Evolutionary conservation across 2,888 invertebrate species (phyloP), one percentile per base, ranked within the genome.

Genomic region (Ochropacha duplaris): DNA sequence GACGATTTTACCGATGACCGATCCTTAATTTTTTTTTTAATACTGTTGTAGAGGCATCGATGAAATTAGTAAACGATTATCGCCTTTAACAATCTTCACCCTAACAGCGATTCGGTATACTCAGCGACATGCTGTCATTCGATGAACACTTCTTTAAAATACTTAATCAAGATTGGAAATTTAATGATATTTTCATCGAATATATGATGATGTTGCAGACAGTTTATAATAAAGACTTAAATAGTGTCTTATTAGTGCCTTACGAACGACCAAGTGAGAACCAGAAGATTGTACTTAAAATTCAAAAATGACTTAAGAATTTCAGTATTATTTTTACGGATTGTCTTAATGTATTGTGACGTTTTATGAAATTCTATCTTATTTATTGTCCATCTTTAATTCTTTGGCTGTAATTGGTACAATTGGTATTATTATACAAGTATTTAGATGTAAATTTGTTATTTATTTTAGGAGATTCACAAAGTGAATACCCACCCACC

Each of bases 181-280:
- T 66, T 74, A 64, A 65, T 24, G 54, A 31, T 39, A 28, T 39
- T 54, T 50, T 56, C 50, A 54, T 50, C 26, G 50, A 50, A 36
- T 61, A 55, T 56, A 71, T 71, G 73, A 71, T 39, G 54, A 56
- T 57, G 54, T 49, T 22, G 55, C 58, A 57, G 56, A 31, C 52
- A 19, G 52, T 31, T 61, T 62, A 57, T 69, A 57, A 59, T 61
- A 65, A 69, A 79, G 76, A 78, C 77, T 79, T 61, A 66, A 74
- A 65, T 72, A 76, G 79, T 84, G 84, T 85, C 83, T 84, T 83
- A 77, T 72, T 80, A 81, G 84, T 84, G 83, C 81, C 84, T 86
- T 81, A 77, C 64, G 66, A 69, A 71, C 72, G 61, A 62, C 65
- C 61, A 58, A 65, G 68, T 72, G 70, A 62, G 62, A 59, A 68